Evolutionary conservation across 2,113 vertebrate genomes (phyloP), one percentile per base, ranked within the genome.

Genomic region (Numida meleagris): DNA sequence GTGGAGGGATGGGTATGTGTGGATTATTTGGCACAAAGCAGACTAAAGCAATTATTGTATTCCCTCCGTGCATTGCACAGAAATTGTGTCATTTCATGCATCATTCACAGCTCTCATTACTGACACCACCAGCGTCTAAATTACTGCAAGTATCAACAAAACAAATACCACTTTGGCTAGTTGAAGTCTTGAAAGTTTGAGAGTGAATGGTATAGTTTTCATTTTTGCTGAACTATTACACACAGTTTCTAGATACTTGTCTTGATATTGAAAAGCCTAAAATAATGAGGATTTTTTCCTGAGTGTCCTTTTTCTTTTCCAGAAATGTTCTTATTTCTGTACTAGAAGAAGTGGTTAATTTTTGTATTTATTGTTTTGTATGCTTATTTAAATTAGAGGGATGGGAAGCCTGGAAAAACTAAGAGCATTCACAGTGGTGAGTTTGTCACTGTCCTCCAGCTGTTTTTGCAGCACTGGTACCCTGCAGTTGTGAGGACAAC

Each of bases 71-170:
- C 66, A 45, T 51, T 91, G 77, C 48, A 62, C 61, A 94, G 85
- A 93, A 96, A 91, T 86, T 53, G 57, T 88, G 74, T 93, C 51
- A 94, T 90, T 94, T 88, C 92, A 93, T 95, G 77, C 86, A 95
- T 96, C 94, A 96, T 93, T 96, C 92, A 96, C 83, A 91, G 51
- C 72, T 78, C 61, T 88, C 62, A 92, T 96, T 94, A 93, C 65
- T 72, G 50, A 33, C 61, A 79, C 57, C 61, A 74, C 57, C 78
- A 88, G 33, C 48, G 50, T 86, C 75, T 75, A 88, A 96, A 89
- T 95, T 91, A 76, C 50, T 45, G 46, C 59, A 25, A 92, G 34
- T 36, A 65, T 84, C 80, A 85, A 51, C 62, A 90, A 82, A 77
- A 70, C 78, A 86, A 94, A 63, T 24, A 59, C 14, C n/a, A 10